Base-by-base conservation (phyloP, 1,140 invertebrate species). In the Bradysia coprophila region DNA sequence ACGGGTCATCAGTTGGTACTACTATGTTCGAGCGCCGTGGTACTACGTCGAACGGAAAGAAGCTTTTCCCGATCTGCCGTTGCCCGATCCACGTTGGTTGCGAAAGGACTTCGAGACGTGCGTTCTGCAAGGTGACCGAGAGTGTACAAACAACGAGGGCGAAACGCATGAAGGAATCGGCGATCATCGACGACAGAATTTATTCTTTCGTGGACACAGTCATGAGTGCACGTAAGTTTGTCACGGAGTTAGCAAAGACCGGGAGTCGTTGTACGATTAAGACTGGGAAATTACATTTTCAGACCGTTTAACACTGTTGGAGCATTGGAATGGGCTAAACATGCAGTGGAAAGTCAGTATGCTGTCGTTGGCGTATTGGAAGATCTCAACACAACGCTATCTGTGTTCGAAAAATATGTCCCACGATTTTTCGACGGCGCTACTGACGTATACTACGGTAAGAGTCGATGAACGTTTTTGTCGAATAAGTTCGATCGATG, bases 21-120 rank as follows among this genome's bases (percentile, higher is more conserved):
- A 90, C 55, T 61, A 61, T 46, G 80, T 91, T 1, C 63, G 86
- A 42, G 85, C 86, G 6, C 84, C 86, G 1, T 90, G 86, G 86
- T 80, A 79, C 57, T 89, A 87, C 55, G 86, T 90, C 2, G 87
- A 90, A 53, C 71, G 85, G 44, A 89, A 89, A 52, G 74, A 83
- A 47, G 82, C 81, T 15, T 90, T 90, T 60, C 85, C 86, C 1
- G 86, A 89, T 55, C 66, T 88, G 34, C 84, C 81, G 11, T 57
- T 89, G 33, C 85, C 82, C 1, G 83, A 88, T 63, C 82, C 81
- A 3, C 73, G 75, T 22, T 90, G 87, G 87, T 61, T 90, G 1
- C 86, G 85, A 56, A 91, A 90, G 73, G 85, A 90, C 59, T 91
- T 87, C 55, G 85, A 90, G 54, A 78, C 81, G 1, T 91, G 87